Conservation (phyloP, 2,888 invertebrate species). For the Pristionchus entomophagus region DNA sequence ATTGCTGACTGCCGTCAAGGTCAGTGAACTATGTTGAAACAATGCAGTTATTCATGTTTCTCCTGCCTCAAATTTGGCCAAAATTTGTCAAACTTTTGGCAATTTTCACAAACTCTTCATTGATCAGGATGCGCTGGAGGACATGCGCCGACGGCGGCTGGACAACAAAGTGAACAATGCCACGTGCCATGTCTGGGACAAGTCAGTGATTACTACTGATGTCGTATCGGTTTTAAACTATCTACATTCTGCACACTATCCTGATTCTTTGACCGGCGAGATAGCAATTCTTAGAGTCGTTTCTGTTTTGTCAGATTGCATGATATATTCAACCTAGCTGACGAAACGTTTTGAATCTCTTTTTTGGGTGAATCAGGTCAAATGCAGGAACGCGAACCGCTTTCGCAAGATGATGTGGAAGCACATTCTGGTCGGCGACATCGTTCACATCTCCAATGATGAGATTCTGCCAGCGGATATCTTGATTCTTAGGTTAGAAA, state of each 20-base stretch:
- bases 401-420: constrained; percentile 88
- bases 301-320: constrained; percentile 90
- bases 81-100: background rate
- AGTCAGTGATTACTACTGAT: background rate
- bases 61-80: too few relatives aligned
- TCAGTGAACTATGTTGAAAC: constrained; percentile 81
- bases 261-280: too few relatives aligned
- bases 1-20: constrained; percentile 94
- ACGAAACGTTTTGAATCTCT: constrained; percentile 77
- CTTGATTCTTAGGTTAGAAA: constrained; percentile 82
- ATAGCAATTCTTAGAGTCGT: too few relatives aligned
- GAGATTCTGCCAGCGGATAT: constrained; percentile 96
- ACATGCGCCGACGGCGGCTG: constrained; percentile 83
- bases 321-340: constrained; percentile 90
- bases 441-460: constrained; percentile 95
- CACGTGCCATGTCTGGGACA: constrained; percentile 84
- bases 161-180: constrained; percentile 94
- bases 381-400: background rate
- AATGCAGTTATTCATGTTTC: constrained; percentile 85
- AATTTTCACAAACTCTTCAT: background rate
- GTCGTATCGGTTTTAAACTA: background rate
- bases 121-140: constrained; percentile 29
- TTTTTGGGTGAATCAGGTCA: too few relatives aligned
- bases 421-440: constrained; percentile 91
- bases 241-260: too few relatives aligned